These are phyloP conservation scores for Channa striata DNA, from an alignment of 2,797 vertebrate genomes.

Conservation along the genomic window DNA sequence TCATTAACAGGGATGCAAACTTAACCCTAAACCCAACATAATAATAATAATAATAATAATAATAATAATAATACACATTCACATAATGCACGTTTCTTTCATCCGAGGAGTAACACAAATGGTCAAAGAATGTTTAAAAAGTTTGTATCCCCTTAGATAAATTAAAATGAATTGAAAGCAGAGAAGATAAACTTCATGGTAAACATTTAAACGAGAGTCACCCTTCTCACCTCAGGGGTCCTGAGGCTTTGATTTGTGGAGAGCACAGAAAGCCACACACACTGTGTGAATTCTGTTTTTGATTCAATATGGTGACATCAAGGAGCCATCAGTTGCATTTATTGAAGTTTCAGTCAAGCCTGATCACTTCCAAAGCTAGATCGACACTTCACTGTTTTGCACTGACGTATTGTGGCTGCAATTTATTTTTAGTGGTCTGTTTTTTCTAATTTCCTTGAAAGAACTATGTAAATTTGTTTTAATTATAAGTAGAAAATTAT, in stretches of 20 bases:
- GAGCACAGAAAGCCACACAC: conserved; percentile 10
- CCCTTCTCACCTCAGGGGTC: conserved; percentile 38
- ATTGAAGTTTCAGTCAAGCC: conserved; percentile 17
- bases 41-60: too few species aligned
- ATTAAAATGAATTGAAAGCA: too few species aligned
- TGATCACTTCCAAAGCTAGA: conserved; percentile 40
- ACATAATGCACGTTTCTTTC: too few species aligned
- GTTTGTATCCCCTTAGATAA: too few species aligned
- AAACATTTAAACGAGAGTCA: conserved; percentile 22
- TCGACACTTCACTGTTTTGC: neutral
- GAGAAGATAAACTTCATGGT: conserved; percentile 6
- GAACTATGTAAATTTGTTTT: neutral
- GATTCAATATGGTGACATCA: neutral
- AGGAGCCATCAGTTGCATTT: conserved; percentile 35
- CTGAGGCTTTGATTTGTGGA: conserved; percentile 25
- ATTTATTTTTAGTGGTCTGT: neutral
- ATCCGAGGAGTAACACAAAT: too few species aligned
- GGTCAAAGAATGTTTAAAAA: too few species aligned
- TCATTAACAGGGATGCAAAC: too few species aligned
- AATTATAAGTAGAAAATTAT: too few species aligned
- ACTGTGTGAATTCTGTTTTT: neutral
- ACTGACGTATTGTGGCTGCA: too few species aligned
- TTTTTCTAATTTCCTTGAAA: neutral
- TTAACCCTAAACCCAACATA: too few species aligned
- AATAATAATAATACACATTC: too few species aligned